Evolutionary conservation across 2,888 invertebrate genomes (phyloP).

Genomic region (Polyommatus iphigenia): DNA sequence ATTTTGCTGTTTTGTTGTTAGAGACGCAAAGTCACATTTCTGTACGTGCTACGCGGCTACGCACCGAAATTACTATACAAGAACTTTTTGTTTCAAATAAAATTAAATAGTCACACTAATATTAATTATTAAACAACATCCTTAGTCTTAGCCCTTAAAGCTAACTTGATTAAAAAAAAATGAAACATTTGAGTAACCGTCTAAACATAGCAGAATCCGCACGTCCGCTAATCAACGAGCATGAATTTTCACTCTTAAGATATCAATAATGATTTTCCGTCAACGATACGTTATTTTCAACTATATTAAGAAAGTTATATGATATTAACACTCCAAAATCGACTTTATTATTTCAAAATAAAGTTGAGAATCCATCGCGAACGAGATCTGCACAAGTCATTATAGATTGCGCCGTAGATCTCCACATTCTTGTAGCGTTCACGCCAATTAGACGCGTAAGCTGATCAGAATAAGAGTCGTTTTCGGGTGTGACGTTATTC

Average conservation of each 20-base stretch:
- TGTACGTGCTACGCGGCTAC: too few species aligned
- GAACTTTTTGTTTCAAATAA: too few species aligned
- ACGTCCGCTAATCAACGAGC: background rate
- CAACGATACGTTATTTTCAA: slow-evolving; percentile 22
- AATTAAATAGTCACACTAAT: too few species aligned
- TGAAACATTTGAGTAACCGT: background rate
- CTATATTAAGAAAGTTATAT: slow-evolving; percentile 14
- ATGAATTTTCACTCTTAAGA: slow-evolving; percentile 8
- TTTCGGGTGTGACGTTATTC: background rate
- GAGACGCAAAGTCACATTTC: too few species aligned
- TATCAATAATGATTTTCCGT: slow-evolving; percentile 26
- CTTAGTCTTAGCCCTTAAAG: too few species aligned
- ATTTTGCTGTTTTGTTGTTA: too few species aligned
- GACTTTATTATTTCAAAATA: background rate
- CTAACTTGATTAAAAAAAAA: too few species aligned
- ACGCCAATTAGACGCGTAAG: background rate
- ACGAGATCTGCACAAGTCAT: slow-evolving; percentile 17
- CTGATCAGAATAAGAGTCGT: background rate
- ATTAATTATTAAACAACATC: too few species aligned
- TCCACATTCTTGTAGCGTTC: slow-evolving; percentile 3
- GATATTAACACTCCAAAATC: background rate
- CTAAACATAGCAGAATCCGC: background rate
- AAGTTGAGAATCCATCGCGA: background rate
- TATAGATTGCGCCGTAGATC: slow-evolving; percentile 22
- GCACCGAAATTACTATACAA: too few species aligned